Percentiles rank a stretch among this genome's conserved stretches.
Conservation (phyloP, 2,888 invertebrate genomes). For the Drosophila planitibia region DNA sequence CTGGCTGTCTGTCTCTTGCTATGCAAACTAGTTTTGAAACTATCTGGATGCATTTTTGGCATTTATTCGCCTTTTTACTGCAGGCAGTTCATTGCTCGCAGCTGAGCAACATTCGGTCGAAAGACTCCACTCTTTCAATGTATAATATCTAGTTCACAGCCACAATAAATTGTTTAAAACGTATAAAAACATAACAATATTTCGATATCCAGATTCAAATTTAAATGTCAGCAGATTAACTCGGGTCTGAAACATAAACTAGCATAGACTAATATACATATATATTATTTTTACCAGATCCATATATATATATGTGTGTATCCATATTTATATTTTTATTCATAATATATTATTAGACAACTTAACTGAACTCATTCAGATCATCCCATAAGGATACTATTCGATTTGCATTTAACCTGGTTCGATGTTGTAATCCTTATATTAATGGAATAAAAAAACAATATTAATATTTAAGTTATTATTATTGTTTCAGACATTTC, state of each 20-base stretch:
- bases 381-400: not conserved
- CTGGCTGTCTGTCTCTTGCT: not conserved
- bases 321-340: not conserved
- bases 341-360: not conserved
- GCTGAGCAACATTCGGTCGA: not conserved
- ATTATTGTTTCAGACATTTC: not conserved
- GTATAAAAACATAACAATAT: not conserved
- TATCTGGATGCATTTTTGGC: not conserved
- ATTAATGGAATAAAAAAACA: not conserved
- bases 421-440: not conserved
- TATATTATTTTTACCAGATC: not conserved
- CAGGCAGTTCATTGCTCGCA: not conserved
- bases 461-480: not conserved
- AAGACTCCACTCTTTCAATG: not conserved
- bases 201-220: not conserved
- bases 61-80: not conserved
- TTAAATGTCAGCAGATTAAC: not conserved
- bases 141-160: not conserved
- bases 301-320: not conserved
- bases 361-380: no score
- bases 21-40: constrained; percentile 1
- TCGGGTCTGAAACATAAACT: not conserved
- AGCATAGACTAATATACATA: not conserved
- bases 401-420: not conserved
- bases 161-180: not conserved